Evolutionary conservation across 1,140 invertebrate species (phyloP).

Genomic region (Zaprionus inermis): DNA sequence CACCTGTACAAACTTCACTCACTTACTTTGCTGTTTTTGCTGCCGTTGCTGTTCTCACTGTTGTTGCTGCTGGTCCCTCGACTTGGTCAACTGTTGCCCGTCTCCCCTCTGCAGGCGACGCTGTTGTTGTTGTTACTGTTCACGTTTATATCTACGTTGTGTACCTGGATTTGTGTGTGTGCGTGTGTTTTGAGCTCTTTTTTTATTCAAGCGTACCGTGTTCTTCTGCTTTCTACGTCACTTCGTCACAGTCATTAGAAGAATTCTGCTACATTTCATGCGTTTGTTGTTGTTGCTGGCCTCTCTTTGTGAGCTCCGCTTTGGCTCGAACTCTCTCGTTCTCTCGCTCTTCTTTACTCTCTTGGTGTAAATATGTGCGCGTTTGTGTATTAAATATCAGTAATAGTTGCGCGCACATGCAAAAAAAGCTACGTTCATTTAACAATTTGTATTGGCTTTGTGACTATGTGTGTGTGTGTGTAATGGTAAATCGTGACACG

Average conservation of each 20-base stretch:
- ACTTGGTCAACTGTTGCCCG: constrained; percentile 45
- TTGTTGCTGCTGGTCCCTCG: constrained; percentile 39
- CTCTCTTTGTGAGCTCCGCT: constrained; percentile 2
- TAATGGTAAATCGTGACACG: constrained; percentile 46
- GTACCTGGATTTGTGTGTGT: constrained; percentile 19
- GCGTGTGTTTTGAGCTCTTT: constrained; percentile 34
- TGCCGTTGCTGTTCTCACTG: constrained; percentile 19
- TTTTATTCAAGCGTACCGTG: constrained; percentile 32
- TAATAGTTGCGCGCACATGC: constrained; percentile 32
- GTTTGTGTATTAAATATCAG: constrained; percentile 1
- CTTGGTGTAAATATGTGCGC: constrained; percentile 1
- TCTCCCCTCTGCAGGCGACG: constrained; percentile 5
- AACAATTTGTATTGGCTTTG: constrained; percentile 42
- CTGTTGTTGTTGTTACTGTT: constrained; percentile 13
- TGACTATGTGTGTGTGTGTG: constrained; percentile 37
- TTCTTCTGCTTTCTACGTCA: constrained; percentile 39
- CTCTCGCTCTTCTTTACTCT: not conserved
- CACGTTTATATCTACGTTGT: constrained; percentile 39
- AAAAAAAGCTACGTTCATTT: constrained; percentile 27
- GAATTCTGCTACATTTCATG: constrained; percentile 48
- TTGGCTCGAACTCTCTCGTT: not conserved
- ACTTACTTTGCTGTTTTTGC: constrained; percentile 34
- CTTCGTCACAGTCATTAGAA: constrained; percentile 51
- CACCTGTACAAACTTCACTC: constrained; percentile 23
- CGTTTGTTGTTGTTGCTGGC: constrained; percentile 15